A percentile compares a stretch with the other conserved stretches of the same genome.
Evolutionary conservation across 1,140 invertebrate genomes (phyloP).

Genomic region (Drosophila fuyamai): DNA sequence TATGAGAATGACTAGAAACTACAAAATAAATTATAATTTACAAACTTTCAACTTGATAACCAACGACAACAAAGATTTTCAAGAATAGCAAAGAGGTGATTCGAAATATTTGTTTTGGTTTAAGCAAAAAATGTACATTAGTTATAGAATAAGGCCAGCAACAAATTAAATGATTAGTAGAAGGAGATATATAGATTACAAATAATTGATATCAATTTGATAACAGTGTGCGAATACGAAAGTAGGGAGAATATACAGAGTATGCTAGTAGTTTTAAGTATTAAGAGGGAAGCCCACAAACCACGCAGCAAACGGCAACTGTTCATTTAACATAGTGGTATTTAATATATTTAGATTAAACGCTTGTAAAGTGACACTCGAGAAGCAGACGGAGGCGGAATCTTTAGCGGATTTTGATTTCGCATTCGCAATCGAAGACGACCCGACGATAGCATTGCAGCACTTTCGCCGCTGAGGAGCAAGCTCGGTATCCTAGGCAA

Average conservation of each 20-base stretch:
- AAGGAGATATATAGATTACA: slow-evolving; percentile 57
- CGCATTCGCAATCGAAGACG: slow-evolving; percentile 11
- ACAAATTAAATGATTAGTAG: slow-evolving; percentile 70
- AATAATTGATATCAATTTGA: slow-evolving; percentile 53
- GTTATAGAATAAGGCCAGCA: slow-evolving; percentile 52
- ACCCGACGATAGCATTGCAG: slow-evolving; percentile 17
- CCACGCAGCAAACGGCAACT: slow-evolving; percentile 74
- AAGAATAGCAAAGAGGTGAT: slow-evolving; percentile 32
- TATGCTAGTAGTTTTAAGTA: slow-evolving; percentile 41
- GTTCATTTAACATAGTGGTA: slow-evolving; percentile 81
- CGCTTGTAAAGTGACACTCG: slow-evolving; percentile 26
- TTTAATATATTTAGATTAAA: slow-evolving; percentile 80
- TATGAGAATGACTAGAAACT: slow-evolving; percentile 26
- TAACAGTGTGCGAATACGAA: slow-evolving; percentile 62
- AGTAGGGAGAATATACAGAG: slow-evolving; percentile 45
- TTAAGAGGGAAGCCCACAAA: slow-evolving; percentile 72
- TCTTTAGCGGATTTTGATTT: slow-evolving; percentile 21
- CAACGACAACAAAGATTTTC: slow-evolving; percentile 34
- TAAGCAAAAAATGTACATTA: slow-evolving; percentile 71
- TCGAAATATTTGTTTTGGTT: slow-evolving; percentile 31
- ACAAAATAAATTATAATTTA: slow-evolving; percentile 35
- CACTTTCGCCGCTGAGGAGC: slow-evolving; percentile 33
- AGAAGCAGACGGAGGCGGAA: slow-evolving; percentile 29
- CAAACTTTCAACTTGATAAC: slow-evolving; percentile 30
- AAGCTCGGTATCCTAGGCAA: slow-evolving; percentile 72